Evolutionary conservation across 92 coral and sea anemone genomes (phyloP).

Genomic region (Muricea muricata): DNA sequence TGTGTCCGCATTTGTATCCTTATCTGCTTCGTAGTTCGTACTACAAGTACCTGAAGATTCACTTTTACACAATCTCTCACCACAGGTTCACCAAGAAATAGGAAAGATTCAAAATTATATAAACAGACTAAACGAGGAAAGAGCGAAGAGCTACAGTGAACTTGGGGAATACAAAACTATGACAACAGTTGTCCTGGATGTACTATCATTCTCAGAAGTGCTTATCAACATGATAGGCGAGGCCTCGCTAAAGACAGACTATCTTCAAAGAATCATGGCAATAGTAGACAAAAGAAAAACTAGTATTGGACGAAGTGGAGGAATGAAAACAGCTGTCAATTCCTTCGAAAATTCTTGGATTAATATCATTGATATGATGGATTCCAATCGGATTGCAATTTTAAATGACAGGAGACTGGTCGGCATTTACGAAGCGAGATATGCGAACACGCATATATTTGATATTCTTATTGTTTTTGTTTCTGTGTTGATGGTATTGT

Average conservation of each 20-base stretch:
- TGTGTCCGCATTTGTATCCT: too few species aligned
- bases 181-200: conserved; percentile 48
- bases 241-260: conserved; percentile 49
- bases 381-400: conserved; percentile 17
- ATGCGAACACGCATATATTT: too few species aligned
- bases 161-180: conserved; percentile 52
- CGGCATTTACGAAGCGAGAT: too few species aligned
- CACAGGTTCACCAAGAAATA: conserved; percentile 7
- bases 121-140: conserved; percentile 18
- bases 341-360: conserved; percentile 68
- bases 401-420: neutral
- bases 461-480: too few species aligned
- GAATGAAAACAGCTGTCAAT: conserved; percentile 34
- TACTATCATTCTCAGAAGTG: conserved; percentile 44
- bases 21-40: too few species aligned
- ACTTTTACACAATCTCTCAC: too few species aligned
- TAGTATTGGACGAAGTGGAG: conserved; percentile 52
- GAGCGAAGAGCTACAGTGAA: conserved; percentile 34
- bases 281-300: conserved; percentile 56
- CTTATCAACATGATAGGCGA: conserved; percentile 34
- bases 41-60: too few species aligned
- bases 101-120: neutral
- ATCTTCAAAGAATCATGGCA: conserved; percentile 51
- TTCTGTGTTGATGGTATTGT: too few species aligned
- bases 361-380: conserved; percentile 62